phyloP scores from a whole-genome alignment of 1,140 invertebrate genomes.

The Mesaphorura yosii region DNA sequence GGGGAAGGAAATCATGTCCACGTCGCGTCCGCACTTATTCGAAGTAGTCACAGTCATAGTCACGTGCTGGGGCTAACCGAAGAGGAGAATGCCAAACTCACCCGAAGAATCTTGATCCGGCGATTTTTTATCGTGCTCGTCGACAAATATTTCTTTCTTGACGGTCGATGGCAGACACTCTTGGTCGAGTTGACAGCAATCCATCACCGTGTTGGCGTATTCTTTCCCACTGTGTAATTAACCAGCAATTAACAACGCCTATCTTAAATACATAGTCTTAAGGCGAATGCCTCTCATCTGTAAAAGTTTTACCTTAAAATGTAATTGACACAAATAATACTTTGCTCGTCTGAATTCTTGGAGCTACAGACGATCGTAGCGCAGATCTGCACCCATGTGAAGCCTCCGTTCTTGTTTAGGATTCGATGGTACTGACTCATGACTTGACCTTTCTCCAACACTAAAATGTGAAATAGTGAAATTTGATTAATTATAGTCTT shows the following conservation, averaged over 20 bases:
- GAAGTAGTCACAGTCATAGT: no score
- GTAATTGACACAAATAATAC: conserved; percentile 92
- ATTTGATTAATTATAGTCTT: no score
- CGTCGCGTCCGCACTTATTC: no score
- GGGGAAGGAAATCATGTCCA: no score
- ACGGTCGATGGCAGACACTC: conserved; percentile 44
- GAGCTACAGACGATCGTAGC: conserved; percentile 90
- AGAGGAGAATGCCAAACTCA: no score
- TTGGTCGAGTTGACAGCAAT: conserved; percentile 75
- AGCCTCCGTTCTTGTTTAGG: conserved; percentile 91
- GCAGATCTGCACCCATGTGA: conserved; percentile 91
- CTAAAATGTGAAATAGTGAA: no score
- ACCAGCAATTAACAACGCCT: no score
- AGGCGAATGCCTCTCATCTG: no score
- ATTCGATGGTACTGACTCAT: conserved; percentile 88
- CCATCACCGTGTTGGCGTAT: conserved; percentile 79
- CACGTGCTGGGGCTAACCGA: no score
- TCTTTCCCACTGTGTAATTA: conserved; percentile 81
- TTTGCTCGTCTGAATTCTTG: conserved; percentile 90
- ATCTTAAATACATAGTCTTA: not conserved
- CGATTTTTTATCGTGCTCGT: conserved; percentile 72
- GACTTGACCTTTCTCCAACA: conserved; percentile 92
- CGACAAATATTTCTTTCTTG: conserved; percentile 62
- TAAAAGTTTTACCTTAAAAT: conserved; percentile 62
- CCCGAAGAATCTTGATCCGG: conserved; percentile 68